Conservation (phyloP, 2,113 vertebrate species). For the Pachycephala philippinensis region DNA sequence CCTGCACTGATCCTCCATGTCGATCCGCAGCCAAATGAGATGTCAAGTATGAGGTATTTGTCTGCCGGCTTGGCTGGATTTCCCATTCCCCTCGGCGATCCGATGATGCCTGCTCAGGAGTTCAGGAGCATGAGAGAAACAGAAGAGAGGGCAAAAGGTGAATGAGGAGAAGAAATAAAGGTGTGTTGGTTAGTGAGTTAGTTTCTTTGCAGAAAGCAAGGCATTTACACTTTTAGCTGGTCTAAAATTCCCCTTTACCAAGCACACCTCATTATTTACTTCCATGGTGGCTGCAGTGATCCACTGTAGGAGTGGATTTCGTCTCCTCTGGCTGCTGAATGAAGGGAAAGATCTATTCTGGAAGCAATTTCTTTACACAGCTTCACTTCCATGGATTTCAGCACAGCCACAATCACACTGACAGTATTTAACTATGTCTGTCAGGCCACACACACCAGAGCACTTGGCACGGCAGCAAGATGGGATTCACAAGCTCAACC, state of each 20-base stretch:
- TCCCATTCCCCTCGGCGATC: conserved; percentile 98
- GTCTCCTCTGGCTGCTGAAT: not conserved
- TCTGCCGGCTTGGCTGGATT: conserved; percentile 92
- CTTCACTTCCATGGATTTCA: not conserved
- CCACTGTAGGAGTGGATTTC: not conserved
- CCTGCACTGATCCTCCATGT: conserved; percentile 99
- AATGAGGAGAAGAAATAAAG: conserved; percentile 76
- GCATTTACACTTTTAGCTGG: not conserved
- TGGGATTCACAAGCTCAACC: not conserved
- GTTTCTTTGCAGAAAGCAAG: conserved; percentile 50
- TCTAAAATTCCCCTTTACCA: not conserved
- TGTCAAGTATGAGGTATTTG: conserved; percentile 95
- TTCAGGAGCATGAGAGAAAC: conserved; percentile 62
- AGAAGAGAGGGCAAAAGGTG: conserved; percentile 56
- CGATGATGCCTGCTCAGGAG: conserved; percentile 80
- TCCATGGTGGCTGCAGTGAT: not conserved
- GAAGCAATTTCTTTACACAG: not conserved
- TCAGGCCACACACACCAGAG: not conserved
- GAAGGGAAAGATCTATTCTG: not conserved
- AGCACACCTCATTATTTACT: not conserved
- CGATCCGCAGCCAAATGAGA: conserved; percentile 97
- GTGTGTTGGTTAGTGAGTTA: conserved; percentile 56
- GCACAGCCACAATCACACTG: not conserved
- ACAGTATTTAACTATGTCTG: not conserved
- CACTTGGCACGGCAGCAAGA: not conserved